Percentiles rank a stretch among this genome's conserved stretches.
phyloP scores from a whole-genome alignment of 1,140 invertebrate species.

The Saccostrea glomerata region DNA sequence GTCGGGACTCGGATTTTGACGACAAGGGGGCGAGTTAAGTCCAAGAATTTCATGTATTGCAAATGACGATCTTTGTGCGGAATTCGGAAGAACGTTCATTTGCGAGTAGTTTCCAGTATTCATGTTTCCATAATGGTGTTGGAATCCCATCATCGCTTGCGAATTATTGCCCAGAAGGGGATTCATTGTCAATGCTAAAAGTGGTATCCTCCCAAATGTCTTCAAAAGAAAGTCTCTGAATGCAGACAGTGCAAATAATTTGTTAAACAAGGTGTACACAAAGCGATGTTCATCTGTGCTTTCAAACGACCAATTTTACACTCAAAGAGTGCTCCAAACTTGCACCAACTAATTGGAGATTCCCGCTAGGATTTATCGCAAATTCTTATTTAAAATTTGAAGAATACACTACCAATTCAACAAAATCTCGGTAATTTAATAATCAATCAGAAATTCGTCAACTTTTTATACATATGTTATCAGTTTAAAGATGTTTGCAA shows the following conservation, averaged over 20 bases:
- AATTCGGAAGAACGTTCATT: slow-evolving; percentile 42
- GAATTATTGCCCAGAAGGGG: slow-evolving; percentile 27
- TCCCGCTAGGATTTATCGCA: slow-evolving; percentile 33
- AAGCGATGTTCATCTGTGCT: slow-evolving; percentile 25
- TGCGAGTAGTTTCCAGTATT: slow-evolving; percentile 46
- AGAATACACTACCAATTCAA: slow-evolving; percentile 6
- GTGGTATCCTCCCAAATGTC: background rate
- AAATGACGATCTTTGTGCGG: slow-evolving; percentile 52
- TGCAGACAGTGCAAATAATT: slow-evolving; percentile 39
- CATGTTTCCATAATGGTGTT: slow-evolving; percentile 44
- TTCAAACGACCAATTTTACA: slow-evolving; percentile 43
- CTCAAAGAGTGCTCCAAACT: slow-evolving; percentile 3
- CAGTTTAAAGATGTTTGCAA: slow-evolving; percentile 32
- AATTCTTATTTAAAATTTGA: slow-evolving; percentile 28
- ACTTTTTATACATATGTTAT: slow-evolving; percentile 35
- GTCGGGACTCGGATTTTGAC: slow-evolving; percentile 55
- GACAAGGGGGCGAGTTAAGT: slow-evolving; percentile 49
- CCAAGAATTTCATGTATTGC: slow-evolving; percentile 59
- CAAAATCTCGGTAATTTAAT: slow-evolving; percentile 40
- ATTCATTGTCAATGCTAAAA: slow-evolving; percentile 39
- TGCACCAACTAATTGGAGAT: slow-evolving; percentile 37
- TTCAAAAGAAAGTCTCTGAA: slow-evolving; percentile 33
- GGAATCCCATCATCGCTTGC: slow-evolving; percentile 42
- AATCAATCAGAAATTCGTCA: slow-evolving; percentile 6
- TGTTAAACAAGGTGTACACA: slow-evolving; percentile 21